A percentile compares a stretch with the other conserved stretches of the same genome.
phyloP scores from a whole-genome alignment of 2,113 vertebrate species.

The Aspidoscelis tigris region DNA sequence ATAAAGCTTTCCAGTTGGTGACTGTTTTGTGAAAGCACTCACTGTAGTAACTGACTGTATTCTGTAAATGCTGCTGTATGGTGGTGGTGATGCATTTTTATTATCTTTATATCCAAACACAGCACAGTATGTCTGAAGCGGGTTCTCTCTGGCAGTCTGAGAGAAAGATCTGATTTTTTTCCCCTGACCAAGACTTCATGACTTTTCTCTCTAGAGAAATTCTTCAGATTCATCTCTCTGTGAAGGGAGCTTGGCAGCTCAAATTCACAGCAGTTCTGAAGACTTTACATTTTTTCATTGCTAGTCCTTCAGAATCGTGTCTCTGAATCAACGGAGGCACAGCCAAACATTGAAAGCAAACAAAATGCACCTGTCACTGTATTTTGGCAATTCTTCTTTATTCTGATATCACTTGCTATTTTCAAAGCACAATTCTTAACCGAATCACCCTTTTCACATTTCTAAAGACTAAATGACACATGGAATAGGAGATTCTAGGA shows the following conservation, averaged over 20 bases:
- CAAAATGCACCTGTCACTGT: background rate
- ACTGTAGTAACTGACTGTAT: rapidly evolving
- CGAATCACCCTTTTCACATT: background rate
- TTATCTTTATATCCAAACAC: no score
- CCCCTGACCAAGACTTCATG: constrained; percentile 20
- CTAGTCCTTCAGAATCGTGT: background rate
- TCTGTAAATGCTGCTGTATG: background rate
- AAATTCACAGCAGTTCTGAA: constrained; percentile 34
- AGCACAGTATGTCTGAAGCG: background rate
- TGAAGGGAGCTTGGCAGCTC: constrained; percentile 17
- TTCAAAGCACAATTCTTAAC: background rate
- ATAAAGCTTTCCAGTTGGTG: constrained; percentile 38
- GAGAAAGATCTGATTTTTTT: background rate
- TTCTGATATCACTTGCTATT: constrained; percentile 24
- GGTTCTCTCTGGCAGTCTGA: background rate
- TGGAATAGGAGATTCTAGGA: background rate
- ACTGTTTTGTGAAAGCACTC: background rate
- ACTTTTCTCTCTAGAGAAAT: background rate
- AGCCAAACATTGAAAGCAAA: background rate
- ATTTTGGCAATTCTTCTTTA: constrained; percentile 10
- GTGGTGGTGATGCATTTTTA: background rate
- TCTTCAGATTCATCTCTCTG: background rate
- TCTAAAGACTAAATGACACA: constrained; percentile 6
- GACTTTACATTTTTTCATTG: constrained; percentile 16
- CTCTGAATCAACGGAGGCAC: constrained; percentile 34